Conservation (phyloP, 2,113 vertebrate species). For the Bos javanicus region DNA sequence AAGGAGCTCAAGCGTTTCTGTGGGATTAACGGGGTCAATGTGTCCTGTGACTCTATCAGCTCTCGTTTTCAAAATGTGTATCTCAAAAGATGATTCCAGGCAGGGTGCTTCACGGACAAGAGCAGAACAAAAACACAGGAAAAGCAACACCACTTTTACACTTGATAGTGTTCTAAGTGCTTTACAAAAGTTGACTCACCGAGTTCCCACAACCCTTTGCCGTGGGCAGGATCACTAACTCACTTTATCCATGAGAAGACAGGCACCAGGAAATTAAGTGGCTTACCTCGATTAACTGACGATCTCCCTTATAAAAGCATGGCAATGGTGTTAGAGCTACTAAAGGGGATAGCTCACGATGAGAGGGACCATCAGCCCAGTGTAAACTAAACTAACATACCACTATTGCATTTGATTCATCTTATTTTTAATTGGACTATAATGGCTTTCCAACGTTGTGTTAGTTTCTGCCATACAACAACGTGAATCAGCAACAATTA, state of each 20-base stretch:
- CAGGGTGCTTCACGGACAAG: background rate
- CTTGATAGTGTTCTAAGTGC: background rate
- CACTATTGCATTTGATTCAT: background rate
- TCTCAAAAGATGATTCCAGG: background rate
- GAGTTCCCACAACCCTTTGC: background rate
- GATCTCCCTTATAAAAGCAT: background rate
- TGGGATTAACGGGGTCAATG: background rate
- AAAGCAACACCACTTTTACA: background rate
- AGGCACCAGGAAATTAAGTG: background rate
- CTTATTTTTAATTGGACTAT: background rate
- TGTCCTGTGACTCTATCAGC: background rate
- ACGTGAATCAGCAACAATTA: background rate
- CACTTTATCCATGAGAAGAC: background rate
- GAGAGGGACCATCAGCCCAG: background rate
- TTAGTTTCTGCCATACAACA: background rate
- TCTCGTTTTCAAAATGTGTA: background rate
- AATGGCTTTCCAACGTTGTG: background rate
- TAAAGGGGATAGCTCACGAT: background rate
- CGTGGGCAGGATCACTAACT: background rate
- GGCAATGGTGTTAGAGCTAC: background rate
- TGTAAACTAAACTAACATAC: background rate
- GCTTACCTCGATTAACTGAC: background rate
- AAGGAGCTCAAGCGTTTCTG: background rate
- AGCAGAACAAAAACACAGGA: background rate
- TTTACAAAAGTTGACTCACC: background rate